A percentile compares a stretch with the other conserved stretches of the same genome.
Conservation (phyloP, 2,797 vertebrate species). For the Chaenodraco wilsoni region DNA sequence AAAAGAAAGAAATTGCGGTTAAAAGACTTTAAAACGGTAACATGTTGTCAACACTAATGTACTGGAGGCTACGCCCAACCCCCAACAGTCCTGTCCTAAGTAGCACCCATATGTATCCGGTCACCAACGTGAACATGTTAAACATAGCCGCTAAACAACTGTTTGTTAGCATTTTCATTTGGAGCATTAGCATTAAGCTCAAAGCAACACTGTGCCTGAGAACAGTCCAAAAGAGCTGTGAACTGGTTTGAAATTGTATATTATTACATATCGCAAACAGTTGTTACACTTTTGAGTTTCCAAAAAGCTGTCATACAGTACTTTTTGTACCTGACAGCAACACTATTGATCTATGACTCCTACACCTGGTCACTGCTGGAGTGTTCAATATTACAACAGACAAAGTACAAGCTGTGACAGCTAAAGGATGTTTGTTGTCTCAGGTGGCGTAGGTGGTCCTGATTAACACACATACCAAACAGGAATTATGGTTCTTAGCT, state of each 20-base stretch:
- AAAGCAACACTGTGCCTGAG: neutral
- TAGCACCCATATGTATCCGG: no score
- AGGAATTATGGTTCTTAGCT: slow-evolving; percentile 25
- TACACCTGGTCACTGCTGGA: slow-evolving; percentile 11
- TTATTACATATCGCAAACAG: neutral
- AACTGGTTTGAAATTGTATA: neutral
- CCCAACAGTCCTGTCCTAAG: no score
- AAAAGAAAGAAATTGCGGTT: no score
- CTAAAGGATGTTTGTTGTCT: slow-evolving; percentile 35
- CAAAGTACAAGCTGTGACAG: slow-evolving; percentile 25
- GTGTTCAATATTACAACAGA: slow-evolving; percentile 51
- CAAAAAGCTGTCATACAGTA: neutral
- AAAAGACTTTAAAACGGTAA: no score
- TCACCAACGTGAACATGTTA: neutral
- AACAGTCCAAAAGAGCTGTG: neutral
- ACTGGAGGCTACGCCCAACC: no score
- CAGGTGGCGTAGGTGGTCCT: slow-evolving; percentile 45
- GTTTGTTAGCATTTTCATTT: neutral
- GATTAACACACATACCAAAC: slow-evolving; percentile 51
- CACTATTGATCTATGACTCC: slow-evolving; percentile 24
- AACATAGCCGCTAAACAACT: neutral
- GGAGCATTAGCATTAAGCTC: neutral
- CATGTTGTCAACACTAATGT: no score
- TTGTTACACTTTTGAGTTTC: neutral
- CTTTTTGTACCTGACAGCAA: slow-evolving; percentile 11